Conservation (phyloP, 2,113 vertebrate species). For the Rhabdomys dilectus region DNA sequence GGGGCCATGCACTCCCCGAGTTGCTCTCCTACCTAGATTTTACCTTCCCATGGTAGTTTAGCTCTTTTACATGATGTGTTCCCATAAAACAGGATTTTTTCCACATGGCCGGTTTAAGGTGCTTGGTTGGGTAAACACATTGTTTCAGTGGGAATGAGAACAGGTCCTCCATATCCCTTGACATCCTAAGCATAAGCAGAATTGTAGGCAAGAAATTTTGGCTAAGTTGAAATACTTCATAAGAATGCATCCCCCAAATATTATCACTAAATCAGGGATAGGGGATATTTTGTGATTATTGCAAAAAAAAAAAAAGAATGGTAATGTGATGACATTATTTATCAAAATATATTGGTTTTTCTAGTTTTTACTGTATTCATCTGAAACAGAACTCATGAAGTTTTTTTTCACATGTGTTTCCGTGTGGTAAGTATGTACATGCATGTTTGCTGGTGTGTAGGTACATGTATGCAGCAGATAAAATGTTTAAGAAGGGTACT, state of each 20-base stretch:
- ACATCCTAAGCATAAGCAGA: not conserved
- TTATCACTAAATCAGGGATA: not conserved
- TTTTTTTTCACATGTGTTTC: not conserved
- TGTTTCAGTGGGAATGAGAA: not conserved
- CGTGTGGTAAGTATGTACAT: not conserved
- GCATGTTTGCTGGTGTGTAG: not conserved
- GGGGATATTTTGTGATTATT: not conserved
- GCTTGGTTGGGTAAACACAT: not conserved
- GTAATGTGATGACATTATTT: not conserved
- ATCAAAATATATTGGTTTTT: not conserved
- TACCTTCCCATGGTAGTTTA: not conserved
- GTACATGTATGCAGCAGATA: not conserved
- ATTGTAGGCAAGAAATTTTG: not conserved
- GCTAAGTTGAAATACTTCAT: not conserved
- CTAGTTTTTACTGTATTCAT: not conserved
- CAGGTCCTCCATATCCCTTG: not conserved
- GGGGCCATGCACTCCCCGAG: not conserved
- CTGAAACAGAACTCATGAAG: not conserved
- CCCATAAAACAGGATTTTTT: not conserved
- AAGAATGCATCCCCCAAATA: not conserved
- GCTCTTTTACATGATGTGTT: not conserved
- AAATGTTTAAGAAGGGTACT: not conserved
- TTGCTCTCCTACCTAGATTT: not conserved
- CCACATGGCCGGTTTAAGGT: not conserved
- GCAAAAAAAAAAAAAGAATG: not conserved